A percentile compares a stretch with the other conserved stretches of the same genome.
Conservation (phyloP, 1,140 invertebrate species). For the Ditylenchus dipsaci region DNA sequence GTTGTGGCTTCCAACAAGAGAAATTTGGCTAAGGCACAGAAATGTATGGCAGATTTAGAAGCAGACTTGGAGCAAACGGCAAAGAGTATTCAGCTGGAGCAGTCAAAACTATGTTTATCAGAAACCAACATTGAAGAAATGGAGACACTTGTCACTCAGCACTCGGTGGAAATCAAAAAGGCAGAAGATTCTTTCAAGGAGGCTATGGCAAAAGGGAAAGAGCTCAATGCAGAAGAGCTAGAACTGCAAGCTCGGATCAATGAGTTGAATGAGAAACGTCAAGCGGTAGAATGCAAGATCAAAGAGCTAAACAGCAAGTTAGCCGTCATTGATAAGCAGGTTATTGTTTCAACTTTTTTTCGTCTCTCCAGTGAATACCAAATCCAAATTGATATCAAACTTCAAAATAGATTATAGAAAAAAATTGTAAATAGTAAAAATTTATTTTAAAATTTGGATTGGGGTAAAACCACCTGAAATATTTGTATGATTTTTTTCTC, state of each 20-base stretch:
- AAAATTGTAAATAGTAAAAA: no score
- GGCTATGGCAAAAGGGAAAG: slow-evolving; percentile 2
- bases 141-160: slow-evolving; percentile 14
- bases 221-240: slow-evolving; percentile 22
- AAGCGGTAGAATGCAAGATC: slow-evolving; percentile 2
- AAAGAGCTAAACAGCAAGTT: slow-evolving; percentile 12
- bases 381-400: no score
- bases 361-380: no score
- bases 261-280: slow-evolving; percentile 17
- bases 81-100: background rate
- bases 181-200: slow-evolving; percentile 17
- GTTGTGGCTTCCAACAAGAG: slow-evolving; percentile 74
- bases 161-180: slow-evolving; percentile 10
- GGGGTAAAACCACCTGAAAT: no score
- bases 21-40: slow-evolving; percentile 60
- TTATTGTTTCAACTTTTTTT: no score
- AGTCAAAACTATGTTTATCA: slow-evolving; percentile 50
- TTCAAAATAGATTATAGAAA: no score
- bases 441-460: no score
- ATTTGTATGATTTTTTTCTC: no score
- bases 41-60: slow-evolving; percentile 59
- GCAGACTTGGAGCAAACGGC: slow-evolving; percentile 63
- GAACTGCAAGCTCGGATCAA: slow-evolving; percentile 19
- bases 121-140: slow-evolving; percentile 65
- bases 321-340: background rate